These are phyloP conservation scores for Nasua narica DNA, from an alignment of 2,797 vertebrate species.

Conservation along the genomic window DNA sequence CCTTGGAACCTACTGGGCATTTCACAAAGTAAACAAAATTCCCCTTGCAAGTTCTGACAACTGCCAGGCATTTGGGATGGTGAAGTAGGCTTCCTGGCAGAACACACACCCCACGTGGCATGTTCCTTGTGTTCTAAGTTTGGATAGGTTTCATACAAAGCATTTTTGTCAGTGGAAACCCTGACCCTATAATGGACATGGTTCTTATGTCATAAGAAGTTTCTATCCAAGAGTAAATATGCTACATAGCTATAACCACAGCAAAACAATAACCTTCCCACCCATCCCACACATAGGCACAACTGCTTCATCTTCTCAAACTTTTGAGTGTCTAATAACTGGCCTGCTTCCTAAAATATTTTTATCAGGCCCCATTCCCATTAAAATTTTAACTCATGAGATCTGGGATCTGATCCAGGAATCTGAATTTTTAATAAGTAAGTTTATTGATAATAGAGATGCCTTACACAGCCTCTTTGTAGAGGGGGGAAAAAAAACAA, in stretches of 20 bases:
- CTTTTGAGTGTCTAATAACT: neutral
- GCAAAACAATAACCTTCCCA: neutral
- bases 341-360: neutral
- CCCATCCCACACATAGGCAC: neutral
- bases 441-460: neutral
- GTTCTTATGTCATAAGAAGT: neutral
- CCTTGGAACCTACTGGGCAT: constrained; percentile 64
- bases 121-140: constrained; percentile 50
- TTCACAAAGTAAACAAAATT: constrained; percentile 76
- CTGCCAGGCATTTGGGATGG: constrained; percentile 60
- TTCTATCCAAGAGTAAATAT: neutral
- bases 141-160: constrained; percentile 44
- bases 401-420: neutral
- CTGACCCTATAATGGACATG: neutral
- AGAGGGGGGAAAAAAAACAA: neutral
- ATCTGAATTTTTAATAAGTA: constrained; percentile 10
- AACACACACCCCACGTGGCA: constrained; percentile 40
- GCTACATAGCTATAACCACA: neutral
- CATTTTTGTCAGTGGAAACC: constrained; percentile 25
- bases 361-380: neutral
- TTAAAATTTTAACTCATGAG: neutral
- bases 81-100: constrained; percentile 70
- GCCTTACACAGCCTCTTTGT: neutral
- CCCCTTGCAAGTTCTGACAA: constrained; percentile 77
- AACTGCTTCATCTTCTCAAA: neutral